phyloP scores from a whole-genome alignment of 2,888 invertebrate genomes.

The Parnassius smintheus region DNA sequence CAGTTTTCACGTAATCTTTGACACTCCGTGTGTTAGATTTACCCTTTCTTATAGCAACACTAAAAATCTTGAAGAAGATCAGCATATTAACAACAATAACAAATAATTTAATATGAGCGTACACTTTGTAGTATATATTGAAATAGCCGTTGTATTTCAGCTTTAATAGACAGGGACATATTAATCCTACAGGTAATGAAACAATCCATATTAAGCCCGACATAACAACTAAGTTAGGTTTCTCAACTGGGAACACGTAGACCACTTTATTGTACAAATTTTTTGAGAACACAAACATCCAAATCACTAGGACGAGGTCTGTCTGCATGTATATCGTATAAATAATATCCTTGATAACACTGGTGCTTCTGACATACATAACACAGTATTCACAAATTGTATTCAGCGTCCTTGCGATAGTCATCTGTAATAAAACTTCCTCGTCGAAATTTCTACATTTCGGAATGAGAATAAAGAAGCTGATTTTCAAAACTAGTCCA shows the following conservation, averaged over 20 bases:
- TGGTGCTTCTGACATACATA: slow-evolving; percentile 16
- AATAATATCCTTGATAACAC: slow-evolving; percentile 28
- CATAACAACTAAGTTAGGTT: slow-evolving; percentile 37
- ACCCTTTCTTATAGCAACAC: slow-evolving; percentile 39
- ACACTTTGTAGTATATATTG: slow-evolving; percentile 38
- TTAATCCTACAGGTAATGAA: slow-evolving; percentile 46
- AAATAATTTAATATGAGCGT: slow-evolving; percentile 48
- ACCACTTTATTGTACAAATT: slow-evolving; percentile 61
- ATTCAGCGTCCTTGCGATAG: slow-evolving; percentile 50
- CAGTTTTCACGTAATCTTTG: slow-evolving; percentile 38
- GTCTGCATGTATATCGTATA: slow-evolving; percentile 47
- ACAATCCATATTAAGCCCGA: slow-evolving; percentile 45
- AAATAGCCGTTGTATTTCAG: slow-evolving; percentile 28
- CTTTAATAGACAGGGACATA: slow-evolving; percentile 35
- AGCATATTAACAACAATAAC: slow-evolving; percentile 47
- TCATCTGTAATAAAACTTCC: slow-evolving; percentile 52
- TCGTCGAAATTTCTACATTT: slow-evolving; percentile 55
- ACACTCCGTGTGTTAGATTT: slow-evolving; percentile 33
- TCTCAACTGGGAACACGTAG: slow-evolving; percentile 44
- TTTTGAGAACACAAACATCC: slow-evolving; percentile 63
- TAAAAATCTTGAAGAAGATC: slow-evolving; percentile 51
- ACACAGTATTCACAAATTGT: slow-evolving; percentile 45
- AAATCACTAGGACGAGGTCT: slow-evolving; percentile 50
- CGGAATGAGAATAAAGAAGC: slow-evolving; percentile 41
- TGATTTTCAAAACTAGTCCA: slow-evolving; percentile 44